Base-by-base conservation (phyloP, 2,888 invertebrate genomes). In the Habroteleia sp. region DNA sequence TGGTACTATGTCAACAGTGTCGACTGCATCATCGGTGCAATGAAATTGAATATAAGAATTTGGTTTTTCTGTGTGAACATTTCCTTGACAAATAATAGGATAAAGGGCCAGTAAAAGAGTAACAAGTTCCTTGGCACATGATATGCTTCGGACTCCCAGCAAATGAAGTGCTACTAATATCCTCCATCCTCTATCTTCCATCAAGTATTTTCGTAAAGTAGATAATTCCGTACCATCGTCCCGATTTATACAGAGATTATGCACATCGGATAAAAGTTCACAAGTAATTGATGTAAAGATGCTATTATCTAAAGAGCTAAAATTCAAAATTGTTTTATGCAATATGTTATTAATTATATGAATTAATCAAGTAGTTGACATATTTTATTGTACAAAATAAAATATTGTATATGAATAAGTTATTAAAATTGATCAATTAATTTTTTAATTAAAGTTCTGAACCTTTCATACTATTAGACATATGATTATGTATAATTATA, bases 221-320 rank as follows among this genome's bases (percentile, higher is more conserved):
- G 88, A 10, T 17, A 89, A 80, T 74, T 90, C 89, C 25, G 85
- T 88, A 5, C 85, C 82, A 58, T 89, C 88, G 37, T 79, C 80
- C 44, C 84, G 69, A 60, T 83, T 80, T 1, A 85, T 85, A 69
- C 90, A 90, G 1, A 90, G 82, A 39, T 85, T 90, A 85, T 93
- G 92, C 65, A 93, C 91, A 78, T 92, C 92, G 76, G 92, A 91
- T 50, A 93, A 89, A 65, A 93, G 86, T 87, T 93, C 92, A 86
- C 92, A 92, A 0, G 92, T 92, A 50, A 93, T 91, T 75, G 92
- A 88, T 6, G 92, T 91, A 54, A 92, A 91, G 73, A 92, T 90
- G 76, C 91, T 90, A 44, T 91, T 89, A 78, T 91, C 91, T 72
- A 91, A 88, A 6, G 91, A 90, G 81, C 91, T 91, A 81, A 46